phyloP scores from a whole-genome alignment of 2,888 invertebrate species.

The Venusia cambrica region DNA sequence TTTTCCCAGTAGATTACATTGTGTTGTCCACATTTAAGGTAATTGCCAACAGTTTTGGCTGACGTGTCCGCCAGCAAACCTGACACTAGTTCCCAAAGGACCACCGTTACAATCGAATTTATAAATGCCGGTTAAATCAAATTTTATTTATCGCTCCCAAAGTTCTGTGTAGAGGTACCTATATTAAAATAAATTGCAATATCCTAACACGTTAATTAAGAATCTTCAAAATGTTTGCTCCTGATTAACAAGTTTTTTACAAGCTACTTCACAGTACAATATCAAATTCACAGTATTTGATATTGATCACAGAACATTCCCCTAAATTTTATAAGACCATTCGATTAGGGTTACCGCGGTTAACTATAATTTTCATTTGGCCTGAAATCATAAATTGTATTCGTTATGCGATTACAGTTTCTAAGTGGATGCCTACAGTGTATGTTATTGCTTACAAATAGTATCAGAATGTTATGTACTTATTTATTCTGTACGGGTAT shows the following conservation, averaged over 20 bases:
- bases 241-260: no score
- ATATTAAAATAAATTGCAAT: no score
- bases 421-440: constrained; percentile 24
- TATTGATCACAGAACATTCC: constrained; percentile 40
- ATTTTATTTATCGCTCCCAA: constrained; percentile 59
- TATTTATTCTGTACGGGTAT: constrained; percentile 39
- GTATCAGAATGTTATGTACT: constrained; percentile 24
- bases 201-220: no score
- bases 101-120: constrained; percentile 75
- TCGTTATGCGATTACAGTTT: constrained; percentile 22
- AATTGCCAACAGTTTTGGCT: constrained; percentile 77
- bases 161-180: no score
- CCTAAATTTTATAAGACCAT: constrained; percentile 44
- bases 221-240: not conserved
- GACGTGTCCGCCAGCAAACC: constrained; percentile 70
- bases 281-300: constrained; percentile 30
- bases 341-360: constrained; percentile 43
- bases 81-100: constrained; percentile 69
- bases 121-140: constrained; percentile 74
- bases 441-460: constrained; percentile 27
- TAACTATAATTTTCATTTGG: constrained; percentile 35
- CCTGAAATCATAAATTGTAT: constrained; percentile 21
- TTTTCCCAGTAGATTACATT: constrained; percentile 69
- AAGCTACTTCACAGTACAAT: constrained; percentile 41
- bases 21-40: constrained; percentile 79